These are phyloP conservation scores for Zoanthus sansibaricus DNA, from an alignment of 92 coral and sea anemone species.

Conservation along the genomic window DNA sequence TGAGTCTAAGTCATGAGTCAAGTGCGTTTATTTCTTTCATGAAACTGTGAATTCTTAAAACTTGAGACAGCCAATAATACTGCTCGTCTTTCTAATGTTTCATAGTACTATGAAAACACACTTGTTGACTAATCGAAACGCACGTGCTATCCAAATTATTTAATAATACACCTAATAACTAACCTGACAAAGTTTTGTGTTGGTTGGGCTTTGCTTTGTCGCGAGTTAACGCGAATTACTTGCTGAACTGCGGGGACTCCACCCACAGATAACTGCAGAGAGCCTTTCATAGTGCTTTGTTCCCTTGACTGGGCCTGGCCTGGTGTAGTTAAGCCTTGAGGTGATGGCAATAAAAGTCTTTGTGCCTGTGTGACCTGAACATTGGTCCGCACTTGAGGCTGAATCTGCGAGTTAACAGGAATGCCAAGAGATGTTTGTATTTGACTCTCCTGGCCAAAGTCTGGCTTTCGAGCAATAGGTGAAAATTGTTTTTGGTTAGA, in stretches of 20 bases:
- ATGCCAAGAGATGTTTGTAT: not conserved
- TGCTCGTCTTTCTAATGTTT: too few species aligned
- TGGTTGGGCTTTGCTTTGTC: conserved; percentile 5
- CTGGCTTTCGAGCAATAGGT: conserved; percentile 9
- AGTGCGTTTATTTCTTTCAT: too few species aligned
- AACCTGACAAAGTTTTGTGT: conserved; percentile 24
- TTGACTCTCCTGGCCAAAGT: conserved; percentile 7
- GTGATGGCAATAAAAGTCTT: conserved; percentile 13
- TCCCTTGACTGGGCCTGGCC: conserved; percentile 27
- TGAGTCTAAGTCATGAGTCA: too few species aligned
- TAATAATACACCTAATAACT: not conserved
- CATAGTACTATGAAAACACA: too few species aligned
- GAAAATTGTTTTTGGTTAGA: conserved; percentile 23
- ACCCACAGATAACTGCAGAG: conserved; percentile 4
- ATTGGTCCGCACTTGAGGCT: conserved; percentile 1
- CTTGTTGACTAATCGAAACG: too few species aligned
- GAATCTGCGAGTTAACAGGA: conserved; percentile 11
- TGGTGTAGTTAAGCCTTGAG: not conserved
- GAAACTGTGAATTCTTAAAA: too few species aligned
- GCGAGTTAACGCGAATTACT: not conserved
- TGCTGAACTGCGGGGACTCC: not conserved
- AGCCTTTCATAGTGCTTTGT: not conserved
- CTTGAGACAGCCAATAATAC: too few species aligned
- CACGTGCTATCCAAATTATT: not conserved
- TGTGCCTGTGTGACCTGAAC: conserved; percentile 26